Percentiles rank a stretch among this genome's conserved stretches.
Evolutionary conservation across 2,797 vertebrate species (phyloP).

Genomic region (Squalus acanthias): DNA sequence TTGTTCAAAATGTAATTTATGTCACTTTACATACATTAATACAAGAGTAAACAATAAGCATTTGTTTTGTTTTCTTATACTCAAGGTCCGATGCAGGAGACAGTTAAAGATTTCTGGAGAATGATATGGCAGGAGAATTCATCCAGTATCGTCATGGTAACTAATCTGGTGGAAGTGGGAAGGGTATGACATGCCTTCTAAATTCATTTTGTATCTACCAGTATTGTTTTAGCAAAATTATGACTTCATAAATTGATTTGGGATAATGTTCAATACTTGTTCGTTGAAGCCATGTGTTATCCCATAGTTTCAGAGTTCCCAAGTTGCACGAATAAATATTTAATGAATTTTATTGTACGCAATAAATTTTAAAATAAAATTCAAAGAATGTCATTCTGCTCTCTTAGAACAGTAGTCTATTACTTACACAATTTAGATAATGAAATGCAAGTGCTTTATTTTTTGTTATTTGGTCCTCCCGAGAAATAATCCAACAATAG

Average conservation of each 20-base stretch:
- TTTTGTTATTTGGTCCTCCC: background rate
- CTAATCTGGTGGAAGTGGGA: conserved; percentile 96
- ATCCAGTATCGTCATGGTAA: conserved; percentile 95
- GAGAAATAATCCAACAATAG: conserved; percentile 4
- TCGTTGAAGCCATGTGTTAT: background rate
- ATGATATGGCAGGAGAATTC: conserved; percentile 99
- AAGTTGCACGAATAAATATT: background rate
- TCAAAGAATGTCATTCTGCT: background rate
- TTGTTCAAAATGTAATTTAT: background rate
- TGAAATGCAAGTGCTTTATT: background rate
- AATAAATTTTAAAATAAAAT: conserved; percentile 14
- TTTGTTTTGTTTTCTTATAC: conserved; percentile 38
- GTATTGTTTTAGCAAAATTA: background rate
- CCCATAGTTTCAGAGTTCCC: background rate
- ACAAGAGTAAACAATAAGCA: background rate
- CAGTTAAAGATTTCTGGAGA: conserved; percentile 96
- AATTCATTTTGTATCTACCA: background rate
- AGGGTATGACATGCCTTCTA: conserved; percentile 68
- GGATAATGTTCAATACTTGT: background rate
- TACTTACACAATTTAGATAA: background rate
- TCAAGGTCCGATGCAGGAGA: conserved; percentile 94
- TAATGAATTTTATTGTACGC: background rate
- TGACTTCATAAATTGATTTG: background rate
- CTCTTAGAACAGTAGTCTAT: background rate
- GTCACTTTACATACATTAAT: background rate